Evolutionary conservation across 2,888 invertebrate species (phyloP), one percentile per base, ranked within the genome.

Genomic region (Trichopoda pennipes): DNA sequence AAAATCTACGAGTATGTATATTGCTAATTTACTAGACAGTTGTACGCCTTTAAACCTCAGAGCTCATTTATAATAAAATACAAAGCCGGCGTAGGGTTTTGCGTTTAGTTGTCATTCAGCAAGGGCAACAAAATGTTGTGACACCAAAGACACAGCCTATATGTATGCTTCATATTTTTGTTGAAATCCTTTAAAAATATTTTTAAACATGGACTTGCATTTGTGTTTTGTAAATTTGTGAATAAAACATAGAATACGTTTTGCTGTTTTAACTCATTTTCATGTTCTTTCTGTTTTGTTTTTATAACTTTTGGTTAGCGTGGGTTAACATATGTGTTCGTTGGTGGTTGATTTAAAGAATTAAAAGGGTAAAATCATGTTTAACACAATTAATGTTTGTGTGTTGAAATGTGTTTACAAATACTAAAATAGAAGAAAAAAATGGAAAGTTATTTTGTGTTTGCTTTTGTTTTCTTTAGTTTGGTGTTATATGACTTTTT

Each of bases 1-100:
- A 44, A 49, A 17, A 9, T 19, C 75, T 80, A 53, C 58, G 70
- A 81, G 81, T 38, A 2, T 84, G 84, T 78, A 77, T 88, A 87
- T 86, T 88, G 87, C 88, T 90, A 89, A 89, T 89, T 90, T 90
- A 90, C 89, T 89, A 89, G 90, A 90, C 90, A 89, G 86, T 86
- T 86, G 87, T 88, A 89, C 89, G 90, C 89, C 90, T 88, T 88
- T 88, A 89, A 90, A 88, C 89, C 89, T 86, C 88, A 86, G 84
- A 87, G 88, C 89, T 90, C 89, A 90, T 89, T 88, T 88, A 90
- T 89, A 90, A 90, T 88, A 87, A 87, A 89, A 86, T 42, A 80
- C 61, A 74, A n/a, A 56, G 55, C 85, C 86, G 72, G 60, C 64
- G 51, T 75, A 49, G 23, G 49, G 64, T 38, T 47, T 63, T 44